Evolutionary conservation across 2,888 invertebrate genomes (phyloP).

Genomic region (Reticulitermes lucifugus): DNA sequence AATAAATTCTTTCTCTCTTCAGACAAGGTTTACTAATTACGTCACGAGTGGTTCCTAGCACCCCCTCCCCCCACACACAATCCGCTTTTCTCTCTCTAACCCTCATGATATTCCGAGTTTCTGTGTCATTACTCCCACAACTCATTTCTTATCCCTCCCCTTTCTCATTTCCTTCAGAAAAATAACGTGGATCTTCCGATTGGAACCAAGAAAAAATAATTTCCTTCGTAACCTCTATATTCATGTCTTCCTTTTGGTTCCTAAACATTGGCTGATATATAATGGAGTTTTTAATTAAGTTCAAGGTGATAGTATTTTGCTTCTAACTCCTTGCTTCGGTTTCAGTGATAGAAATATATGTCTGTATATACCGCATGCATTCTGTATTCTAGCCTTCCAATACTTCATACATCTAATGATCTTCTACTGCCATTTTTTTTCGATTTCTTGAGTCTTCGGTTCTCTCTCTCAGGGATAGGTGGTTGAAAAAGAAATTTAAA

Average conservation of each 20-base stretch:
- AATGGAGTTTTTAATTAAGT: neutral
- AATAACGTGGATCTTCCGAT: constrained; percentile 46
- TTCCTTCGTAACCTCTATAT: constrained; percentile 51
- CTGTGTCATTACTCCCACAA: constrained; percentile 48
- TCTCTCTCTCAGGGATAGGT: no score
- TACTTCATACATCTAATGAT: no score
- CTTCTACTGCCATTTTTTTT: no score
- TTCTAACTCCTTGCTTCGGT: neutral
- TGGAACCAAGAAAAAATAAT: constrained; percentile 48
- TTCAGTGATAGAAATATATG: no score
- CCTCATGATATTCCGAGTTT: constrained; percentile 42
- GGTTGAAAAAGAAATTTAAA: no score
- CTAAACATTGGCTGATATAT: constrained; percentile 5
- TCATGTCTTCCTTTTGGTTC: constrained; percentile 25
- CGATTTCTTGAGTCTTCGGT: no score
- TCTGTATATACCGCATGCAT: neutral
- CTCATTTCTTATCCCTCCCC: constrained; percentile 44
- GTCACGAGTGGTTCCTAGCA: constrained; percentile 44
- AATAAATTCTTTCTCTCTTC: constrained; percentile 50
- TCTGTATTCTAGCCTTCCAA: neutral
- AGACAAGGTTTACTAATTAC: constrained; percentile 51
- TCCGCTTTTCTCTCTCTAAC: constrained; percentile 24
- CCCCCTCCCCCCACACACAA: constrained; percentile 26
- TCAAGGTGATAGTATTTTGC: neutral
- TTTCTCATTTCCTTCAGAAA: constrained; percentile 49